Base-by-base conservation (phyloP, 1,140 invertebrate genomes). In the Brachystomella parvula region DNA sequence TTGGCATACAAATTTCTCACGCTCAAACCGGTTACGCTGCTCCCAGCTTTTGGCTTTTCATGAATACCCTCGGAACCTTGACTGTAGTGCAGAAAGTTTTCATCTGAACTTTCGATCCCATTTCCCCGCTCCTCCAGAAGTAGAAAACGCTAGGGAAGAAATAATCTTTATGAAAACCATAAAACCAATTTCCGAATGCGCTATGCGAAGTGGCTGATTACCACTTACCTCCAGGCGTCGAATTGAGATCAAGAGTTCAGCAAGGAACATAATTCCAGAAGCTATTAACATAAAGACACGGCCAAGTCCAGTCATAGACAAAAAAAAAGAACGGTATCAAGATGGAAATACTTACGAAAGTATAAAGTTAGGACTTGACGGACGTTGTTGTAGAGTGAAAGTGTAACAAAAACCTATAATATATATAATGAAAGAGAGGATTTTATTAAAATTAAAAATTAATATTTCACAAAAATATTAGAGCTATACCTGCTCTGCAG, bases 341-440 rank as follows among this genome's bases (percentile, higher is more conserved):
- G 65, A 75, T 31, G 76, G 73, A 30, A 82, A 76, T 17, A 75
- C 80, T 64, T 76, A 76, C 2, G 81, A 81, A 82, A 78, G 67
- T 80, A 78, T 1, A 82, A 72, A 3, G 79, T 80, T 72, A 82
- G 75, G 30, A 76, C 75, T 28, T 80, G 65, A 9, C 79, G 73
- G 2, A 82, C 71, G 33, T 77, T 78, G 68, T 82, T 81, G 72
- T 80, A 78, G 29, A 82, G 69, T 1, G 79, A 71, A 59, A 79
- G 73, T 19, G 78, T 76, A 2, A 82, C 77, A 73, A 82, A 82
- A 12, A 77, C 75, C 76, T 73, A 39, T n/a, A n/a, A n/a, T n/a
- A n/a, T n/a, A n/a, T n/a, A n/a, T n/a, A n/a, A n/a, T n/a, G 24
- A 24, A 61, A 29, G 49, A 61, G 39, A 33, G 56, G 49, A 28